A percentile compares a stretch with the other conserved stretches of the same genome.
phyloP scores from a whole-genome alignment of 1,140 invertebrate genomes.

The Tenebrio molitor region DNA sequence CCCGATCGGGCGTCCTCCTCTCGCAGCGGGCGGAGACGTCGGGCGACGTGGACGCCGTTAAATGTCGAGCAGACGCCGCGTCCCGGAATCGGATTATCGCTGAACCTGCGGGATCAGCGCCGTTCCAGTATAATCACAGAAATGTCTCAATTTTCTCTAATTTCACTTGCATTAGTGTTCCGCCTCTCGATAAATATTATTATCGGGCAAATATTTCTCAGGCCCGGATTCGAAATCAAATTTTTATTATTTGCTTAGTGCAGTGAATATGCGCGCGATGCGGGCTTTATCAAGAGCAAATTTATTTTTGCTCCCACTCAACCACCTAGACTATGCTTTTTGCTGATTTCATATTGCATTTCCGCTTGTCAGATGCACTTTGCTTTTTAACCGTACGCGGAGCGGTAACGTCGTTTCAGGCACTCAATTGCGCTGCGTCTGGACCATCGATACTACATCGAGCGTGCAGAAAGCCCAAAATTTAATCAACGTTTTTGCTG shows the following conservation, averaged over 20 bases:
- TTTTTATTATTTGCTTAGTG: slow-evolving; percentile 44
- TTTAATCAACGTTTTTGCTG: too few species aligned
- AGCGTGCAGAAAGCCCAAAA: neutral
- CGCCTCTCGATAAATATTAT: slow-evolving; percentile 33
- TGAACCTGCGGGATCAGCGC: slow-evolving; percentile 23
- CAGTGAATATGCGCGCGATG: slow-evolving; percentile 21
- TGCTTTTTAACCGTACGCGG: slow-evolving; percentile 13
- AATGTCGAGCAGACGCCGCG: neutral
- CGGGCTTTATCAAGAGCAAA: slow-evolving; percentile 32
- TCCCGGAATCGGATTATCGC: slow-evolving; percentile 40
- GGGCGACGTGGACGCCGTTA: neutral
- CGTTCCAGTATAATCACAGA: slow-evolving; percentile 20
- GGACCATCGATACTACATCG: neutral
- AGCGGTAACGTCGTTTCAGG: slow-evolving; percentile 7
- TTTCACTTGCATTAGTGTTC: slow-evolving; percentile 9
- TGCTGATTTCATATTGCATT: slow-evolving; percentile 45
- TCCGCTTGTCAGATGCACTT: slow-evolving; percentile 30
- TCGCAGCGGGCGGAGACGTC: neutral
- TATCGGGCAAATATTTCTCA: slow-evolving; percentile 22
- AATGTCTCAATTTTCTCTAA: slow-evolving; percentile 27
- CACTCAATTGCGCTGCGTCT: neutral
- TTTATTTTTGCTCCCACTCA: slow-evolving; percentile 34
- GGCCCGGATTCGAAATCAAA: slow-evolving; percentile 25
- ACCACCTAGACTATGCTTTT: slow-evolving; percentile 37
- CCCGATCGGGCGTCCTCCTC: too few species aligned